A percentile compares a stretch with the other conserved stretches of the same genome.
phyloP scores from a whole-genome alignment of 1,140 invertebrate genomes.

The Macrostomum lignano region DNA sequence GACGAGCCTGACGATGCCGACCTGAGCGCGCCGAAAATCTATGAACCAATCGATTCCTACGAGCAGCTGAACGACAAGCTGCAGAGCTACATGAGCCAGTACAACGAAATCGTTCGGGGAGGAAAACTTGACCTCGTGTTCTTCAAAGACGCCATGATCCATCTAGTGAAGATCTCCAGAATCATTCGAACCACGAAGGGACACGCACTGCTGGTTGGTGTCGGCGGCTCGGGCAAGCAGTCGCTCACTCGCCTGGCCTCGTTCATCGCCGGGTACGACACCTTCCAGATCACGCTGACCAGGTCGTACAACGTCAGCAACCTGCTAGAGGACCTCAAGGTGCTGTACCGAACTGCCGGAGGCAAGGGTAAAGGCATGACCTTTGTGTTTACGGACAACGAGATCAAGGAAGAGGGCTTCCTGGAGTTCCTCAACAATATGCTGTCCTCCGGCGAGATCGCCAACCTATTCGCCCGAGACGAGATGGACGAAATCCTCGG shows the following conservation, averaged over 20 bases:
- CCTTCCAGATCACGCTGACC: conserved; percentile 74
- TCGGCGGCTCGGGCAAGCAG: conserved; percentile 82
- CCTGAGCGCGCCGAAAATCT: conserved; percentile 68
- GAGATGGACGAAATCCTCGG: conserved; percentile 77
- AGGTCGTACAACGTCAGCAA: conserved; percentile 74
- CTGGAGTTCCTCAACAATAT: conserved; percentile 87
- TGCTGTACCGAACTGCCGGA: conserved; percentile 56
- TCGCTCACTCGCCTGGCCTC: conserved; percentile 73
- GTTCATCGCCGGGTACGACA: conserved; percentile 83
- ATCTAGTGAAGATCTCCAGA: conserved; percentile 73
- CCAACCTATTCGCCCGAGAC: conserved; percentile 72
- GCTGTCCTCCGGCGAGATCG: conserved; percentile 49
- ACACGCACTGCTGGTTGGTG: conserved; percentile 72
- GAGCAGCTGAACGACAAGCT: conserved; percentile 48
- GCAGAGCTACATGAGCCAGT: conserved; percentile 61
- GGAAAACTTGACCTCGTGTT: conserved; percentile 30
- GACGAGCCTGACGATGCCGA: conserved; percentile 61
- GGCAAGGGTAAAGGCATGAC: conserved; percentile 85
- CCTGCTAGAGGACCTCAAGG: conserved; percentile 70
- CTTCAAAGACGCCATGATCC: conserved; percentile 84
- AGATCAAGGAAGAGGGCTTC: conserved; percentile 87
- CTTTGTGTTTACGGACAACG: conserved; percentile 81
- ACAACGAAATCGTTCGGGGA: conserved; percentile 70
- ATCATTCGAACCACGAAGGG: conserved; percentile 73
- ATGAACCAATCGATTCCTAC: conserved; percentile 49